Base-by-base conservation (phyloP, 1,140 invertebrate genomes). In the Drosophila repleta region DNA sequence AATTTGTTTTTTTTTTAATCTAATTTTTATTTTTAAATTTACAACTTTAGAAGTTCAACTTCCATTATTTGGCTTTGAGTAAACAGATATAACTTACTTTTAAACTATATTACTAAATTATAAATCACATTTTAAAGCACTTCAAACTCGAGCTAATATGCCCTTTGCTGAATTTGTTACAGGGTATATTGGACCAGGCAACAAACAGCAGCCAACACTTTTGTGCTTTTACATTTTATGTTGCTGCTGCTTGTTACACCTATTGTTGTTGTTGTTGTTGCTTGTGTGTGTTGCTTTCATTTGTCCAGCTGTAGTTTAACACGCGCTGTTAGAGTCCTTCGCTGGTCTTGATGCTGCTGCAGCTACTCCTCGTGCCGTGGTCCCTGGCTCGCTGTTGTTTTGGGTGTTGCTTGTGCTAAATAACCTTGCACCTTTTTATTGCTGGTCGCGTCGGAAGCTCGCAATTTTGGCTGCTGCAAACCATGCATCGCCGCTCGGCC, bases 401-500 rank as follows among this genome's bases (percentile, higher is more conserved):
- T 74, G 49, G 82, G 71, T 85, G 82, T 79, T 82, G 83, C 78
- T 69, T 57, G 78, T 73, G 78, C 83, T 81, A 85, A 87, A 85
- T 85, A 85, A 85, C 82, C 82, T 85, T 85, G 82, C 82, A 85
- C 82, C 82, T 85, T 87, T 85, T 88, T 85, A 85, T 87, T 85
- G 82, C 79, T 65, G 64, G 83, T 63, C 74, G 79, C 82, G 81
- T 87, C 81, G 81, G 81, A 85, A 71, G 74, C 82, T 85, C 65
- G 77, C 82, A 87, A 85, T 85, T 84, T 84, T 85, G 62, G 81
- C 51, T 57, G 26, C 32, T 56, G 32, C 32, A 35, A 62, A 61
- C 29, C 55, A 73, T 68, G 64, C 64, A 61, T 55, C 49, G 65
- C 29, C 57, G 70, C 64, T 56, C 43, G 51, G 26, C 65, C 61